These are phyloP conservation scores for Ostrea edulis DNA, from an alignment of 1,140 invertebrate genomes.

Conservation along the genomic window DNA sequence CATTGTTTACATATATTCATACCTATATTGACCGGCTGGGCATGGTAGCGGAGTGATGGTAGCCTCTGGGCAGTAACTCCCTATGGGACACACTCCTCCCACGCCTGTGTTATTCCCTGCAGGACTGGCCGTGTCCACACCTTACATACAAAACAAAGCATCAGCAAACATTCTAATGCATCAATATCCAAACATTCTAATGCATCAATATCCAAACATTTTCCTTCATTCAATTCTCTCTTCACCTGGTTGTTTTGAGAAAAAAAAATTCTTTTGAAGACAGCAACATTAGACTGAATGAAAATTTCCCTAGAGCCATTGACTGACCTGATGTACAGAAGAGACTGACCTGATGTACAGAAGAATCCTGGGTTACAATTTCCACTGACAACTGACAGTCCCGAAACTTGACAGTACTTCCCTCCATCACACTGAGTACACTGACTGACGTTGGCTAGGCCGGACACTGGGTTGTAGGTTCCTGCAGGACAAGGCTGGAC, in stretches of 20 bases:
- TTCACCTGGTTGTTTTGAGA: background rate
- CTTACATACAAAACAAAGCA: conserved; percentile 56
- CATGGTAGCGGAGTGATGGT: conserved; percentile 70
- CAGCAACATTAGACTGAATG: background rate
- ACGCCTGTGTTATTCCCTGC: conserved; percentile 70
- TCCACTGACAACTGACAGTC: conserved; percentile 62
- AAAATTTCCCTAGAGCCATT: background rate
- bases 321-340: conserved; percentile 74
- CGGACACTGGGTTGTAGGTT: conserved; percentile 73
- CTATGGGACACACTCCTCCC: conserved; percentile 74
- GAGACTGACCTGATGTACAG: conserved; percentile 72
- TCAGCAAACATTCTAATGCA: background rate
- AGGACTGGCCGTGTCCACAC: conserved; percentile 73
- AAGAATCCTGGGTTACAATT: conserved; percentile 74
- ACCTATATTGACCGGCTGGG: conserved; percentile 75
- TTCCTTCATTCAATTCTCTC: too few relatives aligned
- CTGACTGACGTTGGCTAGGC: conserved; percentile 64
- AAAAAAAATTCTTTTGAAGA: background rate
- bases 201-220: background rate
- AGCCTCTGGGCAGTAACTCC: conserved; percentile 73
- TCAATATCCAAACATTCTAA: background rate
- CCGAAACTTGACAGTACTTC: conserved; percentile 71
- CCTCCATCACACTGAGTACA: conserved; percentile 77
- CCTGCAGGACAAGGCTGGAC: conserved; percentile 75
- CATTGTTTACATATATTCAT: background rate